These are phyloP conservation scores for Menidia menidia DNA, from an alignment of 2,797 vertebrate species.

Conservation along the genomic window DNA sequence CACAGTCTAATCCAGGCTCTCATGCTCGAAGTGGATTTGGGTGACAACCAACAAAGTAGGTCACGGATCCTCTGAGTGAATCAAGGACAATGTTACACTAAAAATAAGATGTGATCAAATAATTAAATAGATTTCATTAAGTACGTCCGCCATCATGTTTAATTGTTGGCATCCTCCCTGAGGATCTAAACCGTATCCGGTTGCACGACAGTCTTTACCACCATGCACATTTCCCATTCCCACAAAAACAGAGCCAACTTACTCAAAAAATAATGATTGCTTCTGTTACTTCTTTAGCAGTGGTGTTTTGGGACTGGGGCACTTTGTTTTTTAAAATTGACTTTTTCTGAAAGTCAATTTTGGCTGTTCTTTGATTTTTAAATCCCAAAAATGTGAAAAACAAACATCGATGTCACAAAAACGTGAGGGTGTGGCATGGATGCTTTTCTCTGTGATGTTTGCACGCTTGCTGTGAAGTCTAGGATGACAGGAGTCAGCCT, in stretches of 20 bases:
- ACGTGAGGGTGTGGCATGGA: background rate
- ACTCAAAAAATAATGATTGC: slow-evolving; percentile 16
- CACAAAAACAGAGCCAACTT: slow-evolving; percentile 34
- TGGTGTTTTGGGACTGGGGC: background rate
- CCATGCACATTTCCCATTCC: slow-evolving; percentile 40
- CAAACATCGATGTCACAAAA: background rate
- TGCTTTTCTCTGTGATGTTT: background rate
- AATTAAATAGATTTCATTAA: slow-evolving; percentile 68
- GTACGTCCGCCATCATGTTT: slow-evolving; percentile 45
- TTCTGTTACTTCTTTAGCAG: slow-evolving; percentile 1
- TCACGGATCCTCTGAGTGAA: slow-evolving; percentile 58
- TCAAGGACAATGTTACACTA: slow-evolving; percentile 43
- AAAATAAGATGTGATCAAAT: slow-evolving; percentile 65
- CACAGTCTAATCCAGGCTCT: slow-evolving; percentile 65
- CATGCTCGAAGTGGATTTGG: slow-evolving; percentile 61
- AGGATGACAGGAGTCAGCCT: no score
- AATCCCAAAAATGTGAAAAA: background rate
- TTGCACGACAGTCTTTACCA: slow-evolving; percentile 27
- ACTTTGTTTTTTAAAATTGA: no score
- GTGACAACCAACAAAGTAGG: slow-evolving; percentile 73
- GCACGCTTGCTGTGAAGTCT: no score
- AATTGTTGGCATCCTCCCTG: slow-evolving; percentile 57
- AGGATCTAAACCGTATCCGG: slow-evolving; percentile 45
- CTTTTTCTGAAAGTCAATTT: background rate
- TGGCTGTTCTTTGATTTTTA: no score